Percentiles rank a stretch among this genome's conserved stretches.
These are phyloP conservation scores for Gymnobelideus leadbeateri DNA, from an alignment of 2,113 vertebrate species.

Conservation along the genomic window DNA sequence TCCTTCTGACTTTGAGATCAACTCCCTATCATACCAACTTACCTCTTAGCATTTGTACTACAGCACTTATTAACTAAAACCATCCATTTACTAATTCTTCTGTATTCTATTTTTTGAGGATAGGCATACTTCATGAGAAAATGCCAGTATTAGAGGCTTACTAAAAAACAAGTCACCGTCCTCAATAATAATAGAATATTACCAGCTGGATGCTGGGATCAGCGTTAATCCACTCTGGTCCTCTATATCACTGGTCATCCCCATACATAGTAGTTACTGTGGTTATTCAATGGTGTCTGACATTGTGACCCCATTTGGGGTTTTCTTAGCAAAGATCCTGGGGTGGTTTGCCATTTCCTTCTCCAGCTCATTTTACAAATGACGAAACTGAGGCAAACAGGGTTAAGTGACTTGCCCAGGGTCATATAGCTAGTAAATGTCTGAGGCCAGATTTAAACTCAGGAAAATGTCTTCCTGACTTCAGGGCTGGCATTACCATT, in stretches of 20 bases:
- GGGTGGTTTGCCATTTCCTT: no score
- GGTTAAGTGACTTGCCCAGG: no score
- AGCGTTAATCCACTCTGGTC: not conserved
- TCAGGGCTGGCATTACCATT: not conserved
- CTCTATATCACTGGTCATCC: not conserved
- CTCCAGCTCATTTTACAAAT: no score
- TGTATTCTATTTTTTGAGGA: no score
- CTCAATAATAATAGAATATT: not conserved
- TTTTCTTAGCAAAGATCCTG: no score
- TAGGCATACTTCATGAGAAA: not conserved
- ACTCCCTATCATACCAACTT: not conserved
- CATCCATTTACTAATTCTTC: no score
- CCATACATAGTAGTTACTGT: not conserved
- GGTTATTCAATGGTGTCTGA: no score
- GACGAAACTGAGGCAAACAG: no score
- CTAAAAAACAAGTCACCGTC: accelerated
- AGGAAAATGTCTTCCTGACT: not conserved
- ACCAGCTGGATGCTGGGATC: not conserved
- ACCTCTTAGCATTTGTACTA: no score
- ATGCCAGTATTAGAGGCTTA: not conserved
- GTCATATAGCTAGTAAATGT: not conserved
- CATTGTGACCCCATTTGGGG: no score
- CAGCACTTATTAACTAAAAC: no score
- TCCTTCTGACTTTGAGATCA: not conserved
- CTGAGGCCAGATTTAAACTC: not conserved